Evolutionary conservation across 2,797 vertebrate genomes (phyloP).

Genomic region (Chloroceryle inda): DNA sequence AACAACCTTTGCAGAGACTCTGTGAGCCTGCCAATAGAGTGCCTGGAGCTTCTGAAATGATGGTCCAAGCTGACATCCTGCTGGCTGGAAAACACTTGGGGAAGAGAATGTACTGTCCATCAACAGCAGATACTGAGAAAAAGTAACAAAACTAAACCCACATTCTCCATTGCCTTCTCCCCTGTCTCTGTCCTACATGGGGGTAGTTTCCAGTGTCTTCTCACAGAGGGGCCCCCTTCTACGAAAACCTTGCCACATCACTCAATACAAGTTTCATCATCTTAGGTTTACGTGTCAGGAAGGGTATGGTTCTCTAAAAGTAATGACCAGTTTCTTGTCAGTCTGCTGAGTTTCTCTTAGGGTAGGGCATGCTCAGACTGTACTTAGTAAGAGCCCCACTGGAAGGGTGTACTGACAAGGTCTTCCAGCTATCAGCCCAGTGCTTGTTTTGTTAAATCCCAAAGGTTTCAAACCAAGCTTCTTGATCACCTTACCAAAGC

Average conservation of each 20-base stretch:
- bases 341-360: background rate
- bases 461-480: background rate
- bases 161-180: background rate
- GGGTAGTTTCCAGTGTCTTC: background rate
- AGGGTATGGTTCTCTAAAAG: background rate
- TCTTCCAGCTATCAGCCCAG: background rate
- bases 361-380: background rate
- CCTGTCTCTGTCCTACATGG: background rate
- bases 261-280: background rate
- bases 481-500: background rate
- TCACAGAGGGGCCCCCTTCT: background rate
- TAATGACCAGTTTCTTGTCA: background rate
- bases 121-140: background rate
- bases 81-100: background rate
- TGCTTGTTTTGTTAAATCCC: background rate
- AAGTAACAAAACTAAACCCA: background rate
- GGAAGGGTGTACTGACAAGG: background rate
- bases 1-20: background rate
- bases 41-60: background rate
- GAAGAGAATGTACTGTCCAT: background rate
- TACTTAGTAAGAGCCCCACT: background rate
- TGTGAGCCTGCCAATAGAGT: background rate
- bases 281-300: background rate
- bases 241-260: background rate
- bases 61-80: background rate